Conservation (phyloP, 2,797 vertebrate species). For the Odontamblyopus lacepedii region DNA sequence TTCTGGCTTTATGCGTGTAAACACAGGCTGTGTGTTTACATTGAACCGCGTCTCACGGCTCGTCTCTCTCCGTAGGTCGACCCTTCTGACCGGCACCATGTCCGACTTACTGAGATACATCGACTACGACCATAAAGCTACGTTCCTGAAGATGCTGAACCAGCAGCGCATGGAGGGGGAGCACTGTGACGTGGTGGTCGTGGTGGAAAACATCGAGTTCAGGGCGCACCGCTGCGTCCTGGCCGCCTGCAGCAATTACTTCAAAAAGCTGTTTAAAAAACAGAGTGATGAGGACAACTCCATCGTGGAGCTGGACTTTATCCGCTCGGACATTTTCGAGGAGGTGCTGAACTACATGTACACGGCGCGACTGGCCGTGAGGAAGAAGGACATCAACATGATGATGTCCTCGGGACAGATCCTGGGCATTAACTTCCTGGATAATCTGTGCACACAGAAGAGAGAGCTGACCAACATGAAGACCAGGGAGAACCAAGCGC, state of each 20-base stretch:
- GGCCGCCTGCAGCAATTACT: constrained; percentile 95
- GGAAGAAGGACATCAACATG: constrained; percentile 95
- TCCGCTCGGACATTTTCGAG: constrained; percentile 94
- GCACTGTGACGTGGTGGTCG: constrained; percentile 94
- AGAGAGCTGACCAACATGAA: constrained; percentile 90
- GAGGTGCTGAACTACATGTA: constrained; percentile 98
- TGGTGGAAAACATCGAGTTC: constrained; percentile 96
- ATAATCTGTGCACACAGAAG: constrained; percentile 94
- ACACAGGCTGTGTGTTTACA: neutral
- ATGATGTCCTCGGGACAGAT: constrained; percentile 98
- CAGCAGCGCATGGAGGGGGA: constrained; percentile 94
- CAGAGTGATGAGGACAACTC: constrained; percentile 93
- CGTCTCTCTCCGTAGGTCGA: constrained; percentile 48
- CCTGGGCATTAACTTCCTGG: constrained; percentile 92
- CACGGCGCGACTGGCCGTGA: constrained; percentile 90
- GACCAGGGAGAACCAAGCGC: constrained; percentile 89
- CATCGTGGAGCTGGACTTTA: constrained; percentile 94
- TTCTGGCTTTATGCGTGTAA: neutral
- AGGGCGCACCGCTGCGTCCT: constrained; percentile 92
- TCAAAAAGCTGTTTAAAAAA: constrained; percentile 96
- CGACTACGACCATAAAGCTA: constrained; percentile 96
- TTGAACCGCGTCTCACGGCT: neutral
- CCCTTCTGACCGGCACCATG: constrained; percentile 80
- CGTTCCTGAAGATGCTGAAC: constrained; percentile 94
- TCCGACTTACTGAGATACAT: constrained; percentile 96